A percentile compares a stretch with the other conserved stretches of the same genome.
These are phyloP conservation scores for Scaptomyza montana DNA, from an alignment of 1,140 invertebrate genomes.

Conservation along the genomic window DNA sequence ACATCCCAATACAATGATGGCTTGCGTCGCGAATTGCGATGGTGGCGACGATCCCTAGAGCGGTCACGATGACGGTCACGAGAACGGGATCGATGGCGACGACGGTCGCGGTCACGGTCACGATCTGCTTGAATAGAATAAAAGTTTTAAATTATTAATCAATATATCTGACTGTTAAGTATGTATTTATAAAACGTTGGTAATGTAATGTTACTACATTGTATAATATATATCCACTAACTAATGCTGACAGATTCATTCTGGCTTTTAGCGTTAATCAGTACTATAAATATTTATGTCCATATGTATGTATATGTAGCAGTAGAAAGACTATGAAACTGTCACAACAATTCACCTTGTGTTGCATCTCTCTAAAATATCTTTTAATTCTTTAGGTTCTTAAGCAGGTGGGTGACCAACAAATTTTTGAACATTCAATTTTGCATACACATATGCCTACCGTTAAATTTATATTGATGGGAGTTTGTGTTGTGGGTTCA, in stretches of 20 bases:
- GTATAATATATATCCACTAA: background rate
- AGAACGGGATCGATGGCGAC: slow-evolving; percentile 72
- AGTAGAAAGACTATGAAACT: too few species aligned
- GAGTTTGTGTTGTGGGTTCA: background rate
- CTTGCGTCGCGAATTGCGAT: slow-evolving; percentile 87
- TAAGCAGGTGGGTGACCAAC: too few species aligned
- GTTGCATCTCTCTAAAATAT: too few species aligned
- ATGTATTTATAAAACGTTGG: background rate
- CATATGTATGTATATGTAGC: background rate
- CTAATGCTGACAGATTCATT: background rate
- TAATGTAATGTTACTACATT: background rate
- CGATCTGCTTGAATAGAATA: slow-evolving; percentile 41
- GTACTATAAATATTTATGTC: slow-evolving; percentile 5
- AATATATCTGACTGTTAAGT: background rate
- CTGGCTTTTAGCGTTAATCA: background rate
- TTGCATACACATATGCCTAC: background rate
- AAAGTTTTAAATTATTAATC: too few species aligned
- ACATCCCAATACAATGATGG: slow-evolving; percentile 99
- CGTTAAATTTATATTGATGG: slow-evolving; percentile 9
- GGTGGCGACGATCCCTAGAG: slow-evolving; percentile 66
- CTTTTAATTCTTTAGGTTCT: too few species aligned
- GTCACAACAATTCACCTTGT: too few species aligned
- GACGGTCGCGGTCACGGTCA: slow-evolving; percentile 66
- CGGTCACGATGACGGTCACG: slow-evolving; percentile 68
- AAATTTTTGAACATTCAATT: too few species aligned